These are phyloP conservation scores for Pardalotus punctatus DNA, from an alignment of 2,113 vertebrate genomes.

Conservation along the genomic window DNA sequence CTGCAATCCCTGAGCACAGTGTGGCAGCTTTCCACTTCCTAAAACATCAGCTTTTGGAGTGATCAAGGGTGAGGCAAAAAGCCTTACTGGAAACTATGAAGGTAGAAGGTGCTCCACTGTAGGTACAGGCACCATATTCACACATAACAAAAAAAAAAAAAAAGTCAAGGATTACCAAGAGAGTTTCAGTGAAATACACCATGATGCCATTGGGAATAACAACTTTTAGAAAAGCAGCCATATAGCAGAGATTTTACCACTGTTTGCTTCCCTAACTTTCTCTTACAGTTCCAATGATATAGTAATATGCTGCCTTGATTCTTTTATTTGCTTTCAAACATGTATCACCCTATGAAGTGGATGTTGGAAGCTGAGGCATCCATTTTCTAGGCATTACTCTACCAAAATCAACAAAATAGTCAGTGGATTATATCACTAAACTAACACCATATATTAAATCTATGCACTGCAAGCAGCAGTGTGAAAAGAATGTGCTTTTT, in stretches of 20 bases:
- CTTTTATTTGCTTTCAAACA: slow-evolving; percentile 55
- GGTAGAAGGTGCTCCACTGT: not conserved
- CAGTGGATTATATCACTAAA: slow-evolving; percentile 51
- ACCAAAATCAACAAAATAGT: slow-evolving; percentile 64
- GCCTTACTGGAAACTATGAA: not conserved
- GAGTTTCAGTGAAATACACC: not conserved
- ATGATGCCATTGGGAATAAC: not conserved
- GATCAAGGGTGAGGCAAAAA: not conserved
- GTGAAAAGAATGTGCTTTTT: slow-evolving; percentile 46
- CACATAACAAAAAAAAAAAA: not conserved
- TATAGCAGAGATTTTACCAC: not conserved
- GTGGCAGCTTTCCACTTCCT: not conserved
- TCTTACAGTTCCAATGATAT: not conserved
- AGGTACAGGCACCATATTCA: not conserved
- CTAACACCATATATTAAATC: slow-evolving; percentile 46
- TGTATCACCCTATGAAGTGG: slow-evolving; percentile 38
- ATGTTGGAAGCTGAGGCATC: slow-evolving; percentile 44
- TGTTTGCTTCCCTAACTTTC: not conserved
- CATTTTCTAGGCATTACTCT: slow-evolving; percentile 49
- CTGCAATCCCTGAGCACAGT: not conserved
- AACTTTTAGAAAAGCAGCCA: not conserved
- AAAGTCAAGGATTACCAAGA: not conserved
- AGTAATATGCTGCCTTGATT: not conserved
- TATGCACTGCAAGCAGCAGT: not conserved
- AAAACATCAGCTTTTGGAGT: not conserved